Evolutionary conservation across 2,113 vertebrate species (phyloP), one percentile per base, ranked within the genome.

Genomic region (Colaptes auratus): DNA sequence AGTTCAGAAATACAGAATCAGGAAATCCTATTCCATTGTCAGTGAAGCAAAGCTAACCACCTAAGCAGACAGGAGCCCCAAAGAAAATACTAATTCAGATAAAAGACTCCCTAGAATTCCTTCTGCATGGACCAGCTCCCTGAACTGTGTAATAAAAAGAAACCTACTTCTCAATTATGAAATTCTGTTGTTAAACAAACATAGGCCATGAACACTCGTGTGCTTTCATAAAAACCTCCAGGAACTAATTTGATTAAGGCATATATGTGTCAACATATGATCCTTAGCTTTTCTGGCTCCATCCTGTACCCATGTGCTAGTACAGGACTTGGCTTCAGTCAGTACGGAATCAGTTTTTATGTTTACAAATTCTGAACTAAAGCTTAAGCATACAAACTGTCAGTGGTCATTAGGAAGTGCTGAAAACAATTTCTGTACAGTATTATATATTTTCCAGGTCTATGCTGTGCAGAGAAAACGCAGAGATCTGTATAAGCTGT

Each of bases 241-340:
- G 19, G 2, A 66, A 31, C 12, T 71, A 52, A 80, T 23, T 71
- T 65, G 35, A 61, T 63, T 67, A 83, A 74, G 66, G 35, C 8
- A 31, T 27, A 48, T 39, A 23, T 0, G 0, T 30, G 5, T 59
- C 16, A 66, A 27, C 6, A 48, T 72, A 60, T 64, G 42, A 59
- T 30, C 17, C 12, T 70, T 79, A 46, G 20, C 15, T 70, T 78
- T 91, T 21, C 72, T 65, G 36, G 17, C 36, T 70, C 24, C 15
- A 33, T 46, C 31, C 36, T 82, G 12, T 15, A 65, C 7, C n/a
- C 6, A 3, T 17, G 20, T 18, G 36, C 9, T 60, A 76, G 7
- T 19, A 30, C 6, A 20, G 7, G 16, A 39, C 27, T 60, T 56
- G 5, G 21, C 39, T 79, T 84, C 53, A 70, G 6, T 72, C 13